Base-by-base conservation (phyloP, 2,113 vertebrate species). In the Semicossyphus pulcher region DNA sequence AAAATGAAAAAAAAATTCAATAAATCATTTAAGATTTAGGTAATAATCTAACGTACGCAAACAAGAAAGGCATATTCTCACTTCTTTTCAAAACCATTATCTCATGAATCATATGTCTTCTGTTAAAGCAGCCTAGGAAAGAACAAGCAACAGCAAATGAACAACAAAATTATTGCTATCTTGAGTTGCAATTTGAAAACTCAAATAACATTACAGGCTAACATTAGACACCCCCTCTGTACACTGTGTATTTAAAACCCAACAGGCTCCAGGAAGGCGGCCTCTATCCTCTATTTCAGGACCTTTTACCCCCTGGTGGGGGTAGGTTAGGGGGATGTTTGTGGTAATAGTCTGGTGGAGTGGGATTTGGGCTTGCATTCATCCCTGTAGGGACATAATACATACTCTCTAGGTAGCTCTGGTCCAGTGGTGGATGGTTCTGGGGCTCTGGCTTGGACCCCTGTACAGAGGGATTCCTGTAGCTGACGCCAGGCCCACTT, bases 361-460 rank as follows among this genome's bases (percentile, higher is more conserved):
- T 90, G 44, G 91, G 81, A 82, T 94, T 93, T 2, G 95, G 94
- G 82, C 95, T 97, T 34, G 93, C 92, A 82, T 92, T 94, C 92
- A 96, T 95, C 25, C 95, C 95, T 0, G 95, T 94, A 7, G 96
- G 95, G 87, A 97, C 94, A 86, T 96, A 98, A 90, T 97, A 98
- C 86, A 95, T 94, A 72, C 94, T 93, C 64, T 97, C 96, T 92
- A 97, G 90, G 89, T 96, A 93, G 65, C 92, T 94, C 2, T 93
- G 91, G 87, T 98, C 96, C 3, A 95, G 16, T 9, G 86, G 90
- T 77, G 92, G 94, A 3, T 94, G 89, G 60, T 80, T 92, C 86
- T 88, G 94, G 76, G 6, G 59, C 11, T 94, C 95, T 79, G 88
- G 88, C 41, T 94, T 94, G 45, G 92, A 80, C 18, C 71, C 85